Evolutionary conservation across 2,888 invertebrate species (phyloP), one percentile per base, ranked within the genome.

Genomic region (Apomyelois bistriatella): DNA sequence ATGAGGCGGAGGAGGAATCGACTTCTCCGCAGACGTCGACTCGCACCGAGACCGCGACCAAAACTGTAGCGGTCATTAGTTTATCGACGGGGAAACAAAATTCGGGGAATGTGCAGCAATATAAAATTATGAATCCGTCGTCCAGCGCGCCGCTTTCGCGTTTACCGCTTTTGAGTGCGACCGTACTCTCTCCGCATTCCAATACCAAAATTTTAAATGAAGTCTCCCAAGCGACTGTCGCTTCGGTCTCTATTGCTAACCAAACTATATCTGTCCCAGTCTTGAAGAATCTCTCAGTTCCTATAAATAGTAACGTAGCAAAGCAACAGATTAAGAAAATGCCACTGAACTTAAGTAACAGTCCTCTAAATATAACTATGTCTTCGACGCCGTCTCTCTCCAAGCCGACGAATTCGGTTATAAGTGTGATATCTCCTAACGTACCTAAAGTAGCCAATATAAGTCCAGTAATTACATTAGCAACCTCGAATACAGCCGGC

Each of bases 171-270:
- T 69, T 89, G 9, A 85, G 84, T 52, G 76, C 83, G 9, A 72
- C 82, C 0, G 70, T 82, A 6, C 65, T 84, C 1, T 76, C 88
- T 1, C 86, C 85, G 4, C 89, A 89, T 58, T 60, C 85, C 1
- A 86, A 88, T 53, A 82, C 90, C 1, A 91, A 90, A 60, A 85
- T 91, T 36, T 76, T 91, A 0, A 90, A 91, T 52, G 92, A 92
- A 64, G 91, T 92, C 1, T 91, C 92, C 1, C 92, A 92, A 72
- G 91, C 92, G 4, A 93, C 93, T 9, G 92, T 90, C 0, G 91
- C 91, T 8, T 90, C 91, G 0, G 90, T 90, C 5, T 90, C 90
- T 0, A 91, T 90, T 41, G 90, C 91, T 3, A 91, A 91, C 59
- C 91, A 90, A 59, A 90, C 90, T 4, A 90, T 90, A 47, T 90